Conservation (phyloP, 2,113 vertebrate genomes). For the Sterna hirundo region DNA sequence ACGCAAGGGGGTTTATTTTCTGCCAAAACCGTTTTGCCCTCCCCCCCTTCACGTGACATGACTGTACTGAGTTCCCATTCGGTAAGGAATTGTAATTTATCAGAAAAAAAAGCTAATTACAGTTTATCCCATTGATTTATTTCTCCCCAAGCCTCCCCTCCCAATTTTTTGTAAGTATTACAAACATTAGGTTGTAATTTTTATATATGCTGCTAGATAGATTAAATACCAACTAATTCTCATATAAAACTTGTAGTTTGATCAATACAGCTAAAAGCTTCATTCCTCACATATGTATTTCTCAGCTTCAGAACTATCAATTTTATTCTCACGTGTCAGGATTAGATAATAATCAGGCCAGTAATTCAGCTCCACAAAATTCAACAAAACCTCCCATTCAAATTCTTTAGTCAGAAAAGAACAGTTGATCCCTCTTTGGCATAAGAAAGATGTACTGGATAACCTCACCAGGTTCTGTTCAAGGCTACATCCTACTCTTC, state of each 20-base stretch:
- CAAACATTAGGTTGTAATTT: conserved; percentile 35
- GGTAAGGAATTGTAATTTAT: not conserved
- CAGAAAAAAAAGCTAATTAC: conserved; percentile 41
- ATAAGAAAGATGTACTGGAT: not conserved
- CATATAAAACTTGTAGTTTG: conserved; percentile 29
- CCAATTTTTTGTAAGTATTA: conserved; percentile 23
- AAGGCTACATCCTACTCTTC: not conserved
- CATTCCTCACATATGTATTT: not conserved
- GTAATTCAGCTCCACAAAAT: not conserved
- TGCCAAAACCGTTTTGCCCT: no score
- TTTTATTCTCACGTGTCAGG: no score
- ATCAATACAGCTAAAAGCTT: conserved; percentile 44
- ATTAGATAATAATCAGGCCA: no score
- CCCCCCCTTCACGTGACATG: no score
- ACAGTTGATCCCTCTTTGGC: not conserved
- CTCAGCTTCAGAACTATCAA: not conserved
- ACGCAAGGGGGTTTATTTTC: no score
- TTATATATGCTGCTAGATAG: conserved; percentile 27
- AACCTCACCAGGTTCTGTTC: not conserved
- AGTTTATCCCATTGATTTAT: conserved; percentile 45
- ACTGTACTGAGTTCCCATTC: not conserved
- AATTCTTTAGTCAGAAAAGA: not conserved
- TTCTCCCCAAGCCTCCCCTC: not conserved
- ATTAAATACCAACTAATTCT: conserved; percentile 48
- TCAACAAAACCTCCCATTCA: not conserved